Base-by-base conservation (phyloP, 2,113 vertebrate species). In the Meleagris gallopavo region DNA sequence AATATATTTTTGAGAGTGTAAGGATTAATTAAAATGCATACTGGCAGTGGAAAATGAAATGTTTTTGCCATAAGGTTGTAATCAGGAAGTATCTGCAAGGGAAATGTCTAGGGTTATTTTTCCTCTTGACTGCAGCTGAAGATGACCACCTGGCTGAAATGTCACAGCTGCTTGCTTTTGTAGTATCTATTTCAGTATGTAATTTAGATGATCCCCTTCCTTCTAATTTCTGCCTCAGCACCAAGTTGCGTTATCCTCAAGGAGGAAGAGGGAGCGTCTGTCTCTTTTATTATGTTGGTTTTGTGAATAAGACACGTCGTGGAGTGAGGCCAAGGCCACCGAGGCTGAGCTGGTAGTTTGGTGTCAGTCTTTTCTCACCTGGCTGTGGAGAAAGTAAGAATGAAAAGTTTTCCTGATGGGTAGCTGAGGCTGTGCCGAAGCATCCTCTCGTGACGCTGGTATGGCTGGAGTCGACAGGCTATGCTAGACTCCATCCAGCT, bases 101-200 rank as follows among this genome's bases (percentile, higher is more conserved):
- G 82, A 84, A 83, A 86, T 13, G 61, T 65, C 69, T 88, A 1
- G 70, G 83, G 50, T 87, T 95, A 29, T 77, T 85, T 93, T 94
- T 48, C 57, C 65, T 75, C 61, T 95, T 83, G 79, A 71, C 89
- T 94, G 73, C 65, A 86, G 89, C 73, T 94, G 88, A 86, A 69
- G 88, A 92, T 80, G 94, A 81, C 93, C 89, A 93, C 89, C 87
- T 94, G 93, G 88, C 94, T 95, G 93, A 95, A 71, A 57, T 69
- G 72, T 46, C 70, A 57, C 93, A 95, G 93, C 94, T 96, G 94
- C 76, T 96, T 86, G 69, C 88, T 93, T 88, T 75, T 74, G 41
- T 94, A 77, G 45, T 55, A 13, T 93, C 60, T 91, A 2, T 94
- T 91, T 80, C 60, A 69, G 78, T 30, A 20, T 93, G 72, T 95